A percentile compares a stretch with the other conserved stretches of the same genome.
Conservation (phyloP, 1,140 invertebrate species). For the Drosophila varians region DNA sequence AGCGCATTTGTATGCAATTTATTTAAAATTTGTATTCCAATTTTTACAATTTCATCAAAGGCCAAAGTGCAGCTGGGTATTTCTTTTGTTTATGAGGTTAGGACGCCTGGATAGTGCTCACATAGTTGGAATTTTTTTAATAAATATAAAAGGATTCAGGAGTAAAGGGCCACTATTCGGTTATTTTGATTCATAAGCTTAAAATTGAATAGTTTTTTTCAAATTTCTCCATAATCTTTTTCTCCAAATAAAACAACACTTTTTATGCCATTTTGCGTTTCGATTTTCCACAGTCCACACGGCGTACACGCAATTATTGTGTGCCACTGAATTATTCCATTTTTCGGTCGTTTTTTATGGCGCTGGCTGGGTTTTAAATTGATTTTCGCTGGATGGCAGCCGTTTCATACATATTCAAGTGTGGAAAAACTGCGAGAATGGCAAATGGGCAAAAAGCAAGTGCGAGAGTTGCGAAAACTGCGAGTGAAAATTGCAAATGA, state of each 20-base stretch:
- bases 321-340: constrained; percentile 2
- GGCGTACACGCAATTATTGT: constrained; percentile 51
- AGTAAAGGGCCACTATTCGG: neutral
- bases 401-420: constrained; percentile 65
- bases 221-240: neutral
- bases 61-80: constrained; percentile 46
- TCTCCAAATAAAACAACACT: neutral
- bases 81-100: constrained; percentile 51
- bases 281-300: constrained; percentile 5
- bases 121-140: constrained; percentile 15
- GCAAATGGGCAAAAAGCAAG: constrained; percentile 8
- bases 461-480: constrained; percentile 21
- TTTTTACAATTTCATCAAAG: constrained; percentile 37
- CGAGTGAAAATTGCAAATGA: constrained; percentile 61
- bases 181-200: constrained; percentile 15
- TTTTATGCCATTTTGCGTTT: neutral
- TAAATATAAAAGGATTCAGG: neutral
- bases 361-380: constrained; percentile 54
- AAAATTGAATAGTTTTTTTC: neutral
- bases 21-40: constrained; percentile 67
- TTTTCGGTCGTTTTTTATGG: constrained; percentile 1
- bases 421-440: constrained; percentile 14
- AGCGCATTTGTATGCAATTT: constrained; percentile 74
- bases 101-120: constrained; percentile 5
- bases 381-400: constrained; percentile 44